Percentiles rank a stretch among this genome's conserved stretches.
These are phyloP conservation scores for Menura novaehollandiae DNA, from an alignment of 2,113 vertebrate species.

Conservation along the genomic window DNA sequence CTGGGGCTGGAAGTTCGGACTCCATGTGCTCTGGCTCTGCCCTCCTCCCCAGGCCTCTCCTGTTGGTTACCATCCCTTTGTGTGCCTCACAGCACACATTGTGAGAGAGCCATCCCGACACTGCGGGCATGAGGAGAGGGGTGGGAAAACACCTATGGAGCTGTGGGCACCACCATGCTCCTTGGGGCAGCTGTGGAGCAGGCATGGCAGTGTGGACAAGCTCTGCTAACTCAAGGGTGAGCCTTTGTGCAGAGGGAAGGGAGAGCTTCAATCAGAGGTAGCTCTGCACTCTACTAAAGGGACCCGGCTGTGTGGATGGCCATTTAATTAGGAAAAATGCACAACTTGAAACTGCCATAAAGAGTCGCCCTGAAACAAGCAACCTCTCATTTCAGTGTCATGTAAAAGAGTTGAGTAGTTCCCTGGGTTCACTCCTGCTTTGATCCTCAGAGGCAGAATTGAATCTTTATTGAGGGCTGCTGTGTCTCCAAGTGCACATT, in stretches of 20 bases:
- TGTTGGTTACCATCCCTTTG: background rate
- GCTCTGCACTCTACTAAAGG: background rate
- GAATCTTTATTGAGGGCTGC: conserved; percentile 43
- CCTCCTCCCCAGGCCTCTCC: background rate
- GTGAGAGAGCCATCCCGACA: fast-evolving
- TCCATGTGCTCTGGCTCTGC: background rate
- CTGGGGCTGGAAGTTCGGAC: background rate
- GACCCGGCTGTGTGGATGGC: background rate
- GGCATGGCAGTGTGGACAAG: fast-evolving
- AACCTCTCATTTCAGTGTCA: background rate
- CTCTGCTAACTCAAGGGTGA: background rate
- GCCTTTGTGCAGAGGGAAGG: fast-evolving
- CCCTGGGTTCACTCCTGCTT: conserved; percentile 3
- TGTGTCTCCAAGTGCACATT: background rate
- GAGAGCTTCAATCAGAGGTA: background rate
- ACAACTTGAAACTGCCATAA: background rate
- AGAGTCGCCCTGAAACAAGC: background rate
- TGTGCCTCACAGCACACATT: fast-evolving
- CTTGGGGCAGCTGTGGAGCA: fast-evolving
- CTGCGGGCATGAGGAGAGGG: fast-evolving
- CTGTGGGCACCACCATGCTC: background rate
- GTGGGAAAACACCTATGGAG: background rate
- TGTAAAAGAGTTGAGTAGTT: conserved; percentile 8
- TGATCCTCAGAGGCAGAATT: conserved; percentile 45
- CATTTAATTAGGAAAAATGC: background rate